A percentile compares a stretch with the other conserved stretches of the same genome.
Evolutionary conservation across 1,140 invertebrate species (phyloP).

Genomic region (Philopotamus ludificatus): DNA sequence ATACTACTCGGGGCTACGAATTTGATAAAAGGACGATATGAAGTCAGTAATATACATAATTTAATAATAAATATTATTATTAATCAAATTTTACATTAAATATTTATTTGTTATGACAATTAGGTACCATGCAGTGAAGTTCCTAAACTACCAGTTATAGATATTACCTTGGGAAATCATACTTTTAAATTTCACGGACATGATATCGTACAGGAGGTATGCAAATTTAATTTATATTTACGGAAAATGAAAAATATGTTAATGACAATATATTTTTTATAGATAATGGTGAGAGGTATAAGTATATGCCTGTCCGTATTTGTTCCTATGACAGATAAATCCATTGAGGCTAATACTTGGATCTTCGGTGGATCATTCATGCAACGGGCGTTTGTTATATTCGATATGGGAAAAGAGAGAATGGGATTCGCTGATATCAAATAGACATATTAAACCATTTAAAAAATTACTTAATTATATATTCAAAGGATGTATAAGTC

Average conservation of each 20-base stretch:
- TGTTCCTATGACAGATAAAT: conserved; percentile 9
- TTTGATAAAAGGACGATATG: conserved; percentile 61
- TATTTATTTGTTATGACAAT: conserved; percentile 38
- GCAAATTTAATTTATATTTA: conserved; percentile 11
- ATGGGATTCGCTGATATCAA: conserved; percentile 20
- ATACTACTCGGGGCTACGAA: conserved; percentile 65
- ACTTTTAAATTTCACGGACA: conserved; percentile 45
- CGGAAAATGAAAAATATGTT: conserved; percentile 2
- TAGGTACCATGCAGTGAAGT: conserved; percentile 50
- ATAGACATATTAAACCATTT: too few relatives aligned
- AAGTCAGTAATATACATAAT: too few relatives aligned
- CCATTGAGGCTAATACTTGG: not conserved
- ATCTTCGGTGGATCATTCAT: conserved; percentile 20
- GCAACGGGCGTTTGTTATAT: conserved; percentile 17
- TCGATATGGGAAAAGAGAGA: conserved; percentile 16
- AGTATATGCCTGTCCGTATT: conserved; percentile 44
- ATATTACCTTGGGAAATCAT: conserved; percentile 44
- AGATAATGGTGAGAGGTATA: conserved; percentile 11
- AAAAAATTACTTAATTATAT: too few relatives aligned
- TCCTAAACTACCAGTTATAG: conserved; percentile 45
- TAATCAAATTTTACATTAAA: too few relatives aligned
- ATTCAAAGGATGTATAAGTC: too few relatives aligned
- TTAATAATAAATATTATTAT: too few relatives aligned
- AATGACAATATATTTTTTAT: conserved; percentile 11
- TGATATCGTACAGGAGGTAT: conserved; percentile 46